Evolutionary conservation across 2,797 vertebrate genomes (phyloP), one percentile per base, ranked within the genome.

Genomic region (Malacoctenus gilli): DNA sequence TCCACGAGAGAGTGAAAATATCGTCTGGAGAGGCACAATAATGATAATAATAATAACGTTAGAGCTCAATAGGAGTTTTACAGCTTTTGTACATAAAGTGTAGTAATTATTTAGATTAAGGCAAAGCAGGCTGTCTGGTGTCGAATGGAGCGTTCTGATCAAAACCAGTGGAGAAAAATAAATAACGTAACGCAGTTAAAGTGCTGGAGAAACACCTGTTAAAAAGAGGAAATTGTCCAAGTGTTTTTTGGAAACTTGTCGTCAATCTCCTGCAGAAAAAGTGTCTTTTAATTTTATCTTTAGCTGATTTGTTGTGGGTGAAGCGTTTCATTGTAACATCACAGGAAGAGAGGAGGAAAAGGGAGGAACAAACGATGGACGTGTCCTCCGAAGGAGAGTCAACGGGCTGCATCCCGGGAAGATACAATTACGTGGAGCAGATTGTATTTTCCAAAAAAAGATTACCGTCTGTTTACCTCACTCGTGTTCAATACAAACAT

Each of bases 11-110:
- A 79, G 61, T 65, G 32, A 77, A 76, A 86, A 70, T 71, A 72
- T 57, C 76, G 47, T 83, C 34, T 80, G 79, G 86, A 86, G 84
- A 89, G 87, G 78, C 87, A 91, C 79, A 72, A 83, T 81, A 85
- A 78, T 64, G 63, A 81, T 82, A 85, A 83, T 66, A 78, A 85
- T 74, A 89, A 72, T 1, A n/a, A n/a, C n/a, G n/a, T n/a, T n/a
- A n/a, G n/a, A n/a, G n/a, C n/a, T 28, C 25, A 28, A 5, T 28
- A 28, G 25, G 73, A 79, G 68, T 51, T 69, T 79, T 82, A 84
- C 68, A 66, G 16, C 37, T 50, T 70, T 79, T 75, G 34, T 73
- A 89, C 68, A 80, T 63, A 82, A 48, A 46, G 44, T 51, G 19
- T 72, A 41, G 84, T 82, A 74, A 61, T 58, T 69, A 72, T 68